phyloP scores from a whole-genome alignment of 1,140 invertebrate species.

The Olivierus martensii region DNA sequence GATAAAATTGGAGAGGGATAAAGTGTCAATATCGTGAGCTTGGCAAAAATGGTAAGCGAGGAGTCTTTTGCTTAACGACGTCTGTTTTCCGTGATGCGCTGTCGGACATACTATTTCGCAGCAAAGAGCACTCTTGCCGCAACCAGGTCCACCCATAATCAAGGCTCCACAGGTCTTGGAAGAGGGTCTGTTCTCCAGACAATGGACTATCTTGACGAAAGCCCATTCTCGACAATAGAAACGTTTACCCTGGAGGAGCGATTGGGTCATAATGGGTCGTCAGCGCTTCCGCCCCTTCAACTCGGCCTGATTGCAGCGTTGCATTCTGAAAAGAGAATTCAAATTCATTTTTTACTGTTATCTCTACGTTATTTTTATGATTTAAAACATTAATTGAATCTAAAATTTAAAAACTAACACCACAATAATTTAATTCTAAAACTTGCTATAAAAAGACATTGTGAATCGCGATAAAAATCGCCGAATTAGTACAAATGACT shows the following conservation, averaged over 20 bases:
- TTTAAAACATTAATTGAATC: too few relatives aligned
- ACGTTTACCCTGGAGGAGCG: slow-evolving; percentile 38
- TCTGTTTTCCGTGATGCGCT: slow-evolving; percentile 55
- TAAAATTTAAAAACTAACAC: too few relatives aligned
- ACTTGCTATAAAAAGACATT: too few relatives aligned
- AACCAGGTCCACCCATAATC: slow-evolving; percentile 65
- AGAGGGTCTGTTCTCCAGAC: slow-evolving; percentile 55
- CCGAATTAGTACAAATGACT: too few relatives aligned
- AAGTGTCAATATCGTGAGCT: slow-evolving; percentile 40
- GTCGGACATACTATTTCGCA: slow-evolving; percentile 64
- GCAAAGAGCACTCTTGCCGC: slow-evolving; percentile 62
- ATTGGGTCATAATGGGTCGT: slow-evolving; percentile 18
- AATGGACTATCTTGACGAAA: slow-evolving; percentile 83
- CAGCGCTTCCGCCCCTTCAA: slow-evolving; percentile 14
- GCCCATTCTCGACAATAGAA: slow-evolving; percentile 85
- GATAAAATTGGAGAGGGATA: slow-evolving; percentile 71
- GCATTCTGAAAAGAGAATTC: slow-evolving; percentile 3
- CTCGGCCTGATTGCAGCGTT: not conserved
- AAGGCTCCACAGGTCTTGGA: slow-evolving; percentile 58
- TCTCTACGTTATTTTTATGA: too few relatives aligned
- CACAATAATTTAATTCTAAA: too few relatives aligned
- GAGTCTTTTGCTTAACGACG: slow-evolving; percentile 54
- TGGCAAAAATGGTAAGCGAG: slow-evolving; percentile 72
- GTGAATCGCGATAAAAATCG: too few relatives aligned
- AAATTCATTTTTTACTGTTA: too few relatives aligned